Percentiles rank a stretch among this genome's conserved stretches.
Evolutionary conservation across 2,888 invertebrate species (phyloP).

Genomic region (Plebejus anna): DNA sequence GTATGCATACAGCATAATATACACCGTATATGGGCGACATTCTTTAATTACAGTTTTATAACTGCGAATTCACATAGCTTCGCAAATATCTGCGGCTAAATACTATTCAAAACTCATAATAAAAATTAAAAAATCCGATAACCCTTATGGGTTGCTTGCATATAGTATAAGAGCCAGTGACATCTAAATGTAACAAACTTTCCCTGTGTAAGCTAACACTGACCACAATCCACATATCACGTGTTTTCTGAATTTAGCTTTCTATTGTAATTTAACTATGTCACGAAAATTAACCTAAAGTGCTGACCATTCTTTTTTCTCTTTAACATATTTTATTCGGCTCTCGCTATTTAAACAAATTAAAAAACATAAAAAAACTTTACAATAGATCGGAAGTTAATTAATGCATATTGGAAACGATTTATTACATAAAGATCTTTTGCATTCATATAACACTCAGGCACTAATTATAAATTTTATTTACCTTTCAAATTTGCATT

Average conservation of each 20-base stretch:
- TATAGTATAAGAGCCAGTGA: neutral
- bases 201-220: conserved; percentile 15
- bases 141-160: neutral
- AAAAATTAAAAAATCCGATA: too few species aligned
- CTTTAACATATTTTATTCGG: too few species aligned
- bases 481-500: conserved; percentile 14
- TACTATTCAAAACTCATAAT: too few species aligned
- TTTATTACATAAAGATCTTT: neutral
- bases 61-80: too few species aligned
- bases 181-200: conserved; percentile 1
- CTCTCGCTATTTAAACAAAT: too few species aligned
- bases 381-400: neutral
- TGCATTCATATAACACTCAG: neutral
- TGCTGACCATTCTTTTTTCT: too few species aligned
- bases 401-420: neutral
- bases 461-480: conserved; percentile 1
- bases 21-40: too few species aligned
- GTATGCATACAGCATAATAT: too few species aligned
- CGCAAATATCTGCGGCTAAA: too few species aligned
- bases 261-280: neutral
- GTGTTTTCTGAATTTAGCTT: neutral
- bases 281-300: neutral
- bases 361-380: neutral
- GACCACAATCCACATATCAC: neutral
- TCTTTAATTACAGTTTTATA: too few species aligned